Evolutionary conservation across 2,797 vertebrate species (phyloP).

Genomic region (Bradypodion pumilum): DNA sequence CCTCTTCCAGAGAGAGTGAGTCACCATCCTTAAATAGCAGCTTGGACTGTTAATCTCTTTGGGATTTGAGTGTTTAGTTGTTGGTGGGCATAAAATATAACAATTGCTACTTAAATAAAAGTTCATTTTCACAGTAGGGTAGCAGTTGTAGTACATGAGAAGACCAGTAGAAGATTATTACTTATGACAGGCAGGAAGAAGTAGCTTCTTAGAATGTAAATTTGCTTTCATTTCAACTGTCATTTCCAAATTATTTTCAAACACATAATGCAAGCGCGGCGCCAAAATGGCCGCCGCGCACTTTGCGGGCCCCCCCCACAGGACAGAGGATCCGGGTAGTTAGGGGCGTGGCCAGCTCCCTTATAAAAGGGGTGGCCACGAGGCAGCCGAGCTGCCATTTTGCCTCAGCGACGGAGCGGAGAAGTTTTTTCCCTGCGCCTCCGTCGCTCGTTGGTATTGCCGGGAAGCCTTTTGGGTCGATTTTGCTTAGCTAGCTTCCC

Average conservation of each 20-base stretch:
- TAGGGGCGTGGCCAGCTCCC: too few species aligned
- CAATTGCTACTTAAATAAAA: slow-evolving; percentile 50
- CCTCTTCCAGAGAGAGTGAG: slow-evolving; percentile 45
- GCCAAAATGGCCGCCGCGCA: too few species aligned
- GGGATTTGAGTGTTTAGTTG: slow-evolving; percentile 31
- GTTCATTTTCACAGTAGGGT: slow-evolving; percentile 41
- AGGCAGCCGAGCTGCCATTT: too few species aligned
- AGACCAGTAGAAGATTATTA: slow-evolving; percentile 47
- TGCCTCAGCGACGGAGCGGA: too few species aligned
- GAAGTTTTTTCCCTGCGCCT: too few species aligned
- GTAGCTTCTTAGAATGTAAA: slow-evolving; percentile 39
- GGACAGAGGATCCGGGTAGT: too few species aligned
- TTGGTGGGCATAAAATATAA: slow-evolving; percentile 39
- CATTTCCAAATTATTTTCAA: slow-evolving; percentile 35
- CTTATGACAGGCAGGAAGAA: slow-evolving; percentile 10
- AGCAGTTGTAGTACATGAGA: slow-evolving; percentile 54
- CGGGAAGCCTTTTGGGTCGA: too few species aligned
- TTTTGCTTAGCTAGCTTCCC: too few species aligned
- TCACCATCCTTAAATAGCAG: slow-evolving; percentile 41
- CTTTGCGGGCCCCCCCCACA: too few species aligned
- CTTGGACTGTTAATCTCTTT: slow-evolving; percentile 37
- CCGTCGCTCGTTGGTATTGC: too few species aligned
- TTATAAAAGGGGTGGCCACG: too few species aligned
- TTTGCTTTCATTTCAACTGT: slow-evolving; percentile 37
- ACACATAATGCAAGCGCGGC: slow-evolving; percentile 44